Conservation (phyloP, 2,888 invertebrate genomes). For the Tetanocera ferruginea region DNA sequence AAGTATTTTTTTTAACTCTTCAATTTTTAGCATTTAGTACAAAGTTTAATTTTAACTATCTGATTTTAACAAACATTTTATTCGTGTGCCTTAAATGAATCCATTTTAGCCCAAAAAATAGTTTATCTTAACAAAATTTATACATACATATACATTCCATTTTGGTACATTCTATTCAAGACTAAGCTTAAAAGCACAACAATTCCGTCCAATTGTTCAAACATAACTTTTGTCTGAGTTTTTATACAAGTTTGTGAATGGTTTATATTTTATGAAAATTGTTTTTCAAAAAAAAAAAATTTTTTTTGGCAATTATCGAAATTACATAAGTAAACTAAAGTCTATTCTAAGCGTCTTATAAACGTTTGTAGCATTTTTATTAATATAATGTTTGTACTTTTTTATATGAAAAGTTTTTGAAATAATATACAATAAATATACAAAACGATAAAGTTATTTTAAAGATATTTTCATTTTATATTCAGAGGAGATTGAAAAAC, state of each 20-base stretch:
- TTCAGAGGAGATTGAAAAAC: too few species aligned
- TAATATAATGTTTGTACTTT: conserved; percentile 6
- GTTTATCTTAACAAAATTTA: not conserved
- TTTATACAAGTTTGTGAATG: not conserved
- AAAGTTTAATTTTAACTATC: not conserved
- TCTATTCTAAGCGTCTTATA: not conserved
- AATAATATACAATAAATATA: not conserved
- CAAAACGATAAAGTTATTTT: too few species aligned
- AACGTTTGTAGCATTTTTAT: not conserved
- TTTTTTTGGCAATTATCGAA: too few species aligned
- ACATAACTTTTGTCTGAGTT: not conserved
- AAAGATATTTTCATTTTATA: too few species aligned
- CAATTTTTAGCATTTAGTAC: not conserved
- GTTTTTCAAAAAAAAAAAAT: too few species aligned
- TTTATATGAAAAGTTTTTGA: not conserved
- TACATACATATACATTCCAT: too few species aligned
- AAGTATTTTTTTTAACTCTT: not conserved
- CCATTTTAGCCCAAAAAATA: not conserved
- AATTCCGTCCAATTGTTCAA: conserved; percentile 26
- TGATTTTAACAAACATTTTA: not conserved
- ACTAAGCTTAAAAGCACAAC: not conserved
- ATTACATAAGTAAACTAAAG: too few species aligned
- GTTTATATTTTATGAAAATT: too few species aligned
- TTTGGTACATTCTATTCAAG: not conserved
- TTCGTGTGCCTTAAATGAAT: not conserved